Evolutionary conservation across 1,140 invertebrate species (phyloP).

Genomic region (Artemia franciscana): DNA sequence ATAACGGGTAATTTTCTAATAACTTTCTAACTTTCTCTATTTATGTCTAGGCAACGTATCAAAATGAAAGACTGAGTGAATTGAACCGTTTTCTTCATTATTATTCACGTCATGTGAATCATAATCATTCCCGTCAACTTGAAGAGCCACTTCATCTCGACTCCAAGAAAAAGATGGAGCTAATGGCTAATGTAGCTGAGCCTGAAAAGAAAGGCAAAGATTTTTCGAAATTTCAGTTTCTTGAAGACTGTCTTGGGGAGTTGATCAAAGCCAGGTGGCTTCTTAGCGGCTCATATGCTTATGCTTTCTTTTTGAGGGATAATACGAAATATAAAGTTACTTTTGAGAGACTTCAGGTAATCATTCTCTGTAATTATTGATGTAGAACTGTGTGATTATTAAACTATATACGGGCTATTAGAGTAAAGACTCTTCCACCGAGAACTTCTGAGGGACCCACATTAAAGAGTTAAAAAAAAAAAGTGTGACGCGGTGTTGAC

Average conservation of each 20-base stretch:
- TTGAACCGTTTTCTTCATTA: conserved; percentile 39
- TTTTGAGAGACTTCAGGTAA: conserved; percentile 45
- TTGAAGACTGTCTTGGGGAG: conserved; percentile 37
- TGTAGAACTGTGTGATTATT: too few relatives aligned
- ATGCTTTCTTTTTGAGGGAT: conserved; percentile 35
- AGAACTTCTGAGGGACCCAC: too few relatives aligned
- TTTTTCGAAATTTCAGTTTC: conserved; percentile 22
- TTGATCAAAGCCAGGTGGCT: conserved; percentile 35
- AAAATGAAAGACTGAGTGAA: conserved; percentile 28
- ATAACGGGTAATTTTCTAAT: neutral
- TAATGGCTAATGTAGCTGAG: conserved; percentile 24
- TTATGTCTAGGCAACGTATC: conserved; percentile 26
- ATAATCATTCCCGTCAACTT: conserved; percentile 35
- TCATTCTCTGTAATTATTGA: too few relatives aligned
- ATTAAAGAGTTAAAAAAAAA: too few relatives aligned
- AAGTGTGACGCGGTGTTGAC: too few relatives aligned
- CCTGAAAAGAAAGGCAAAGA: conserved; percentile 8
- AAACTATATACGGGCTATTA: too few relatives aligned
- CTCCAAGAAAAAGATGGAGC: conserved; percentile 36
- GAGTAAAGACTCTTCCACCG: too few relatives aligned
- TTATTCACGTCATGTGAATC: conserved; percentile 38
- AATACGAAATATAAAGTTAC: conserved; percentile 39
- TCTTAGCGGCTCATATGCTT: conserved; percentile 39
- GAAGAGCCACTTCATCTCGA: conserved; percentile 34
- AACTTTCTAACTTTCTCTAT: neutral